Evolutionary conservation across 64 coral and sea anemone genomes (phyloP).

Genomic region (Porites australiensis): DNA sequence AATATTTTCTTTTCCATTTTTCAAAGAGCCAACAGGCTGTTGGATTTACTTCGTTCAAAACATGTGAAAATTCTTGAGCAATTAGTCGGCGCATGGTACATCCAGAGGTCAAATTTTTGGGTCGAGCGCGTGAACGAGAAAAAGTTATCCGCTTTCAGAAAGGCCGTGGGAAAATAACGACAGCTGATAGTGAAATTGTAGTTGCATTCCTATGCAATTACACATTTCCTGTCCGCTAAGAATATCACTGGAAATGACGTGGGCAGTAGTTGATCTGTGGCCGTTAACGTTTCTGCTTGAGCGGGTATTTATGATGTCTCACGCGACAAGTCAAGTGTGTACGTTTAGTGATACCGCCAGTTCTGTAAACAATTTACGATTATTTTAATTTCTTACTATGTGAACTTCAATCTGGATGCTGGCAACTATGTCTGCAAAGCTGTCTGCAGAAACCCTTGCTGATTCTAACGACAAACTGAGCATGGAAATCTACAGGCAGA

Average conservation of each 20-base stretch:
- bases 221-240: conserved; percentile 49
- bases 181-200: background rate
- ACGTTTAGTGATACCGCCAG: background rate
- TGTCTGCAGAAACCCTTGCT: too few relatives aligned
- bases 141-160: conserved; percentile 13
- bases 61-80: conserved; percentile 24
- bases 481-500: too few relatives aligned
- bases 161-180: conserved; percentile 46
- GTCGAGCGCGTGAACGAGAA: conserved; percentile 1
- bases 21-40: background rate
- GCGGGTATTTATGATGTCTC: background rate
- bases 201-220: conserved; percentile 20
- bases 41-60: background rate
- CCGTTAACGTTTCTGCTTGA: background rate
- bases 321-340: background rate
- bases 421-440: too few relatives aligned
- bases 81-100: conserved; percentile 1
- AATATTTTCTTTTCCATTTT: conserved; percentile 28
- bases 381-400: background rate
- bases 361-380: background rate
- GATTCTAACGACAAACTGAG: too few relatives aligned
- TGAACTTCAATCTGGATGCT: background rate
- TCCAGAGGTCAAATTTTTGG: conserved; percentile 49
- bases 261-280: background rate
- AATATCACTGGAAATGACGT: background rate